Evolutionary conservation across 1,140 invertebrate species (phyloP).

Genomic region (Eumeta japonica): DNA sequence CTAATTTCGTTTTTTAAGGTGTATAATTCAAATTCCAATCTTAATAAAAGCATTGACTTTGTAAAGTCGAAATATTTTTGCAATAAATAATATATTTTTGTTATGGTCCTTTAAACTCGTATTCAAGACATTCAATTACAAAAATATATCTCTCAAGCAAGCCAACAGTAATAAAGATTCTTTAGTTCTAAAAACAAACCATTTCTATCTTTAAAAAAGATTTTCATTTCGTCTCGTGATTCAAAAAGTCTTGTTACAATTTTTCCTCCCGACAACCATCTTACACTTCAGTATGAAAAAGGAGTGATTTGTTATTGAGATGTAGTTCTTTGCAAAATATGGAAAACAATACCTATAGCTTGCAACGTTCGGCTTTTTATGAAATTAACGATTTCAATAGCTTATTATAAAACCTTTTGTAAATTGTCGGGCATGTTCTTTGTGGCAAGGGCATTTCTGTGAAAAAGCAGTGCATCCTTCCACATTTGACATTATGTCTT

Average conservation of each 20-base stretch:
- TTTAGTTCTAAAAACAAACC: not conserved
- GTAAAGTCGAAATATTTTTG: too few relatives aligned
- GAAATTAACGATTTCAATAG: constrained; percentile 1
- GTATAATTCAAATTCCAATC: too few relatives aligned
- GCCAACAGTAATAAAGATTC: too few relatives aligned
- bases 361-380: not conserved
- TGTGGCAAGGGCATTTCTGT: not conserved
- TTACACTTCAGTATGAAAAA: not conserved
- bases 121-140: too few relatives aligned
- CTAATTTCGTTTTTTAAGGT: too few relatives aligned
- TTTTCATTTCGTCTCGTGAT: constrained; percentile 1
- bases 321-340: too few relatives aligned
- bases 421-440: too few relatives aligned
- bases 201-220: constrained; percentile 1
- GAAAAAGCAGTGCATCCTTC: constrained; percentile 1
- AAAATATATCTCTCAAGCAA: too few relatives aligned
- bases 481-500: not conserved
- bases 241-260: not conserved
- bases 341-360: too few relatives aligned
- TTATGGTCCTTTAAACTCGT: too few relatives aligned
- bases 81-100: too few relatives aligned
- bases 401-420: not conserved
- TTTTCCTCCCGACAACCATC: not conserved
- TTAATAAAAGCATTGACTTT: too few relatives aligned
- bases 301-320: not conserved